Evolutionary conservation across 2,888 invertebrate genomes (phyloP), one percentile per base, ranked within the genome.

Genomic region (Invenusta paracnida): DNA sequence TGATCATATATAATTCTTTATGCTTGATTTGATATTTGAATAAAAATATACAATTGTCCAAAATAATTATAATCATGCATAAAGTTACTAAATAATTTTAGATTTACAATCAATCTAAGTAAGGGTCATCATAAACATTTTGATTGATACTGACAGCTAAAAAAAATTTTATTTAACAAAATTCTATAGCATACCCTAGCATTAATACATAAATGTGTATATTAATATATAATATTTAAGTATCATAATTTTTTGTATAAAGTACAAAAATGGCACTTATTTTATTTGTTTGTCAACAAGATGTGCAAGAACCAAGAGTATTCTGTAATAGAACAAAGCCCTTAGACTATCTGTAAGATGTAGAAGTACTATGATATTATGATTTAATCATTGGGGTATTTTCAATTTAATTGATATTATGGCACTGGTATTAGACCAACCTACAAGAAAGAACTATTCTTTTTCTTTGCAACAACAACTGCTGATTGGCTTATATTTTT

Each of bases 241-340:
- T 17, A 48, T 48, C 48, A 48, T 48, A 48, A 48, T 48, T 48
- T 48, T 5, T 48, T 48, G 48, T 48, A 48, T 48, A 48, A 48
- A 48, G 48, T 48, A 48, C 48, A 11, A 5, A 48, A 48, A 29
- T 29, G 29, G 30, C 85, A 2, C 86, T 27, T 86, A 30, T 85
- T 87, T 27, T 83, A 2, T 73, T 88, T 88, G 86, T 79, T 66
- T 66, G 11, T 79, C 79, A 79, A 11, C 2, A 79, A 25, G 25
- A 27, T 25, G 5, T 27, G 23, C 79, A 27, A 25, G n/a, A n/a
- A 79, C 25, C 23, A 27, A 79, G 79, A 27, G 28, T 79, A 79
- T 79, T 79, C n/a, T n/a, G 79, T 25, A n/a, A 79, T 79, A 23
- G 79, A 5, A 79, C 23, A 23, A 2, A 79, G 2, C 79, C 79